Percentiles rank a stretch among this genome's conserved stretches.
phyloP scores from a whole-genome alignment of 2,113 vertebrate genomes.

The Herpailurus yagouaroundi region DNA sequence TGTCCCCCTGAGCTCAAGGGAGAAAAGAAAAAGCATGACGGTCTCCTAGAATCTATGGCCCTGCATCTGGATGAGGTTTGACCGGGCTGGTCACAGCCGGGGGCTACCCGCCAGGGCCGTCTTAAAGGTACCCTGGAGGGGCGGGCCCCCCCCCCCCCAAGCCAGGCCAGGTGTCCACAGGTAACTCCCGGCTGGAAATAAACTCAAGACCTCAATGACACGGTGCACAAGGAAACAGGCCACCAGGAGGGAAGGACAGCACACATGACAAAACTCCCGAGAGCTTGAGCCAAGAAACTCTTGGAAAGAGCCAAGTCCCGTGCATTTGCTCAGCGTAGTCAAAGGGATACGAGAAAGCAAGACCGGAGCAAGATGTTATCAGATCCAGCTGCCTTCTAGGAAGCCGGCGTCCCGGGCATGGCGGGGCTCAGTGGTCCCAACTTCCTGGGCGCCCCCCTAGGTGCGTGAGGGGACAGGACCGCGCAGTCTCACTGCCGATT shows the following conservation, averaged over 20 bases:
- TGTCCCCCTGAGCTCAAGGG: too few relatives aligned
- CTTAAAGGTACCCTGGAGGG: background rate
- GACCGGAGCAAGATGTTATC: rapidly evolving
- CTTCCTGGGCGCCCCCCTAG: background rate
- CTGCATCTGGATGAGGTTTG: background rate
- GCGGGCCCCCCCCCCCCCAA: background rate
- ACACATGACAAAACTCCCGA: rapidly evolving
- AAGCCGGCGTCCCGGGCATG: background rate
- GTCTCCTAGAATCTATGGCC: background rate
- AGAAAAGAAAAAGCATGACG: background rate
- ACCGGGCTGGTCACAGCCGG: background rate
- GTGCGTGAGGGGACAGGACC: background rate
- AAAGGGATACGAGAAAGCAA: background rate
- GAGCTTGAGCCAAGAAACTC: background rate
- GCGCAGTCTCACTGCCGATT: rapidly evolving
- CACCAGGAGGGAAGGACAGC: background rate
- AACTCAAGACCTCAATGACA: background rate
- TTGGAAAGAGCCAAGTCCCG: background rate
- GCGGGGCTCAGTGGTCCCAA: background rate
- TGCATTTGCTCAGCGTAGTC: background rate
- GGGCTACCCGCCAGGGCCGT: background rate
- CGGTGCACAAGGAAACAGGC: background rate
- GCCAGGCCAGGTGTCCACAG: background rate
- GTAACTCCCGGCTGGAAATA: background rate
- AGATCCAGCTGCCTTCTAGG: background rate